Base-by-base conservation (phyloP, 2,888 invertebrate genomes). In the Quadriops clusia region DNA sequence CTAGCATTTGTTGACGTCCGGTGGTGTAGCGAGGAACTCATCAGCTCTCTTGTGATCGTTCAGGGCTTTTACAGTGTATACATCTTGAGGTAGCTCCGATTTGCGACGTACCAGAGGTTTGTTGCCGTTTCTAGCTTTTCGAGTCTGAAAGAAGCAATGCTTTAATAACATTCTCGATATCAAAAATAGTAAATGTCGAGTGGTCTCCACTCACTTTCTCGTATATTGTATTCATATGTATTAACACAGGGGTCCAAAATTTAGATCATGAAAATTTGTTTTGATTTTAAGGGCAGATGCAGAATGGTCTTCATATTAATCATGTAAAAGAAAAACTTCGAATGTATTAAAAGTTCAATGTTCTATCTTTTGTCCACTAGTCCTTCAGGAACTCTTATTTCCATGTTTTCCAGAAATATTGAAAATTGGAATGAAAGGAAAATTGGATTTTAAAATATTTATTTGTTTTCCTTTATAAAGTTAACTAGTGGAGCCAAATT, bases 71-170 rank as follows among this genome's bases (percentile, higher is more conserved):
- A 90, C 79, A 31, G 91, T 93, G 59, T 79, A 78, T 48, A 83
- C 75, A 67, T 95, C 94, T 53, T 90, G 87, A 25, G 94, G 94
- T 56, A 95, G 69, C 61, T 95, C 91, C 9, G 91, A 93, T 68
- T 94, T 94, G 64, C 90, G 82, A 63, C 93, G 79, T 42, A 94
- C 72, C 46, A 94, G 68, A 30, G 90, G 90, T 65, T 86, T 86
- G 60, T 74, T 85, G 68, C 75, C 78, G 66, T 72, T 75, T 60
- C 75, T 74, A 47, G 65, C 68, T 55, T 74, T 76, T 41, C 71
- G 67, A 22, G 64, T 66, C 74, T 74, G 60, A 7, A 48, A 45
- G n/a, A n/a, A n/a, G 33, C 17, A 16, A 10, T 10, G 26, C 9
- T 21, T 21, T 11, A 21, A 6, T 10, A 2, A 4, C 2, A 21